phyloP scores from a whole-genome alignment of 1,140 invertebrate genomes.

The Araneus ventricosus region DNA sequence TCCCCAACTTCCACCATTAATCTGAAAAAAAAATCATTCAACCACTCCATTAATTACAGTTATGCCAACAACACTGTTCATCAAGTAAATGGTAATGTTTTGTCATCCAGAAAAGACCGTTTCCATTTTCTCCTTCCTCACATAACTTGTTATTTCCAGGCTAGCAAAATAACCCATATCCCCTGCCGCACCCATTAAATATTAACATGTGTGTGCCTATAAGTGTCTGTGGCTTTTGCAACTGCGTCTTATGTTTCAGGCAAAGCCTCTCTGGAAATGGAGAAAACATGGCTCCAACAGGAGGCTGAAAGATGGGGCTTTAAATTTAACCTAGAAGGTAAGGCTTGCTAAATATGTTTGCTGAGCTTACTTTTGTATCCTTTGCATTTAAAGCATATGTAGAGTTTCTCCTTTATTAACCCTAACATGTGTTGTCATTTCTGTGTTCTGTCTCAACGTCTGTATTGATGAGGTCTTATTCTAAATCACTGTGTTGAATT shows the following conservation, averaged over 20 bases:
- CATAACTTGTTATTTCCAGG: too few species aligned
- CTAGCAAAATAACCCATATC: too few species aligned
- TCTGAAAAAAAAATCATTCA: too few species aligned
- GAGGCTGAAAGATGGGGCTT: conserved; percentile 91
- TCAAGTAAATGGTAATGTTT: too few species aligned
- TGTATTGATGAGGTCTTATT: too few species aligned
- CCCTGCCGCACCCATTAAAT: background rate
- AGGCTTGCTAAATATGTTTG: conserved; percentile 30
- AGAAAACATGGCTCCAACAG: conserved; percentile 92
- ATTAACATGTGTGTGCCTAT: background rate
- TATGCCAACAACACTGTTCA: too few species aligned
- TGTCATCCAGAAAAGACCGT: too few species aligned
- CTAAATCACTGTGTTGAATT: too few species aligned
- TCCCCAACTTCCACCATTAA: too few species aligned
- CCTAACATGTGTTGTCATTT: background rate
- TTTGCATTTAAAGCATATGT: background rate
- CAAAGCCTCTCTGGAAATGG: conserved; percentile 90
- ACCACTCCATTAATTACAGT: too few species aligned
- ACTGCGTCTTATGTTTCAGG: conserved; percentile 82
- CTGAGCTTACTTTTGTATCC: background rate
- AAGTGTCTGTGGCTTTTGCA: conserved; percentile 56
- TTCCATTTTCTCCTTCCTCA: too few species aligned
- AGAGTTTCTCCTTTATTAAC: background rate
- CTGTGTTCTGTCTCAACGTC: background rate
- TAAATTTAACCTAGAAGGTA: conserved; percentile 90